Conservation (phyloP, 1,140 invertebrate species). For the Cheumatopsyche charites region DNA sequence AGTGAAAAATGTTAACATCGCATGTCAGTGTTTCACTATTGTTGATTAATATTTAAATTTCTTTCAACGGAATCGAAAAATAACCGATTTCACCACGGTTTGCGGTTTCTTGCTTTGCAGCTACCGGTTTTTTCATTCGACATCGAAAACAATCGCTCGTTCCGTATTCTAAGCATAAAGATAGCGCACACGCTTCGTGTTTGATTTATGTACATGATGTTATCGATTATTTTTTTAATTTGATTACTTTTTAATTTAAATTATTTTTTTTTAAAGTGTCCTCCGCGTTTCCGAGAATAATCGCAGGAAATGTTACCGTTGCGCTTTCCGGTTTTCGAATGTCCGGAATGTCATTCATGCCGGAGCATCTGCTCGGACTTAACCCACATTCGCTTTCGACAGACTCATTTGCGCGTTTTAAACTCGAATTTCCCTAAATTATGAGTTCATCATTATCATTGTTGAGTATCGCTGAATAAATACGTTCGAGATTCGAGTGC, state of each 20-base stretch:
- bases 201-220: too few relatives aligned
- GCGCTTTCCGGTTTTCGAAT: slow-evolving; percentile 5
- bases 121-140: slow-evolving; percentile 3
- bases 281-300: too few relatives aligned
- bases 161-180: not conserved
- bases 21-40: slow-evolving; percentile 17
- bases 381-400: not conserved
- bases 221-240: too few relatives aligned
- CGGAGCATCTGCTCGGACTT: not conserved
- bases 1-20: slow-evolving; percentile 27
- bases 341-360: slow-evolving; percentile 9
- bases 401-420: not conserved
- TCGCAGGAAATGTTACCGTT: slow-evolving; percentile 2
- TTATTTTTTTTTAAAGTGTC: too few relatives aligned
- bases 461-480: too few relatives aligned
- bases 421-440: too few relatives aligned
- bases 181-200: not conserved
- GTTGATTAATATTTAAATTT: slow-evolving; percentile 37
- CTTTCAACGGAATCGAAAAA: not conserved
- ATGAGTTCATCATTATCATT: too few relatives aligned
- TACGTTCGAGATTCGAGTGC: too few relatives aligned
- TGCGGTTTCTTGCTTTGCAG: not conserved
- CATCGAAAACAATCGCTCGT: not conserved
- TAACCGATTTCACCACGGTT: slow-evolving; percentile 10
- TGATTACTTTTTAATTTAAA: too few relatives aligned